Conservation (phyloP, 2,113 vertebrate genomes). For the Anguilla japonica region DNA sequence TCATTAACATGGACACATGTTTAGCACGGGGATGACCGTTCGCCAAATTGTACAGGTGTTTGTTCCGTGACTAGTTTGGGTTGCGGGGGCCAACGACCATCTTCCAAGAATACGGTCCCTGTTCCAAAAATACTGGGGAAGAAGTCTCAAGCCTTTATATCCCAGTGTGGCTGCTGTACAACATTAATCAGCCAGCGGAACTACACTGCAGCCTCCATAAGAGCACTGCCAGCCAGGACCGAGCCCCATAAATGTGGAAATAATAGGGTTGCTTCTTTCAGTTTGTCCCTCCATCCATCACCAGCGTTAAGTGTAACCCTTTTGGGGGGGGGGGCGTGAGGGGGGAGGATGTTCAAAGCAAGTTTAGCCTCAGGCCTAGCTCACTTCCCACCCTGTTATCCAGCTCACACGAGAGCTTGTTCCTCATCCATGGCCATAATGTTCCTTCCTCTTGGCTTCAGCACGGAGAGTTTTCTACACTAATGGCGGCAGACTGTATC, state of each 20-base stretch:
- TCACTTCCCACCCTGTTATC: not conserved
- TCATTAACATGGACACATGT: not conserved
- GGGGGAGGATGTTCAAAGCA: not conserved
- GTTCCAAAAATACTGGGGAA: too few species aligned
- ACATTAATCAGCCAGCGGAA: not conserved
- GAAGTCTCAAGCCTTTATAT: too few species aligned
- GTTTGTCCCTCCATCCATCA: constrained; percentile 32
- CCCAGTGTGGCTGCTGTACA: not conserved
- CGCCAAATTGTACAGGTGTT: not conserved
- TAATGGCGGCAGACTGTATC: not conserved
- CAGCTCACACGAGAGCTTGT: not conserved
- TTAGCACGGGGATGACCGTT: not conserved
- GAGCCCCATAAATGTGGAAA: constrained; percentile 11
- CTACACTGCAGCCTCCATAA: not conserved
- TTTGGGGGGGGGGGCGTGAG: constrained; percentile 20
- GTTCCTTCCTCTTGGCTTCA: not conserved
- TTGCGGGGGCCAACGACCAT: not conserved
- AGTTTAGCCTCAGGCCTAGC: not conserved
- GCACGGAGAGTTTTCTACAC: not conserved
- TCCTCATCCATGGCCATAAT: not conserved
- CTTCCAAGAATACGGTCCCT: not conserved
- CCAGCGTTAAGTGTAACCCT: constrained; percentile 22
- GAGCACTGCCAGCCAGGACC: not conserved
- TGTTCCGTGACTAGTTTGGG: not conserved
- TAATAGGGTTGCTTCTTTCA: constrained; percentile 33